phyloP scores from a whole-genome alignment of 2,797 vertebrate species.

The Rhynchonycteris naso region DNA sequence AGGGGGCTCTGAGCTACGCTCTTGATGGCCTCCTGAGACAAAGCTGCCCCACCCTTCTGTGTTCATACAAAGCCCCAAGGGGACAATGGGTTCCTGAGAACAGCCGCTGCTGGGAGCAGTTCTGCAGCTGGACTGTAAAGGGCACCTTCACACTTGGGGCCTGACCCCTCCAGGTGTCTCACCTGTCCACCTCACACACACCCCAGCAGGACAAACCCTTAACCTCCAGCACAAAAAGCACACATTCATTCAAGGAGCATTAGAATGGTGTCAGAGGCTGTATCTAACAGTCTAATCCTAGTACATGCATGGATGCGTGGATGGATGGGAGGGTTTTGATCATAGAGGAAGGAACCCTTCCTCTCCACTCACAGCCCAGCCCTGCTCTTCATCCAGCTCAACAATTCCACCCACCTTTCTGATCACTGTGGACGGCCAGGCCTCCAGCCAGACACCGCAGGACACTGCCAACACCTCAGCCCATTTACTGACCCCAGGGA shows the following conservation, averaged over 20 bases:
- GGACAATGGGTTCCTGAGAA: background rate
- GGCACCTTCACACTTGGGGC: too few species aligned
- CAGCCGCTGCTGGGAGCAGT: background rate
- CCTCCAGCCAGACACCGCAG: background rate
- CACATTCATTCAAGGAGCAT: background rate
- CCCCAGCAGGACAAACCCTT: background rate
- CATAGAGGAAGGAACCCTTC: background rate
- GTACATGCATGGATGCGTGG: background rate
- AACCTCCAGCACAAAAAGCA: background rate
- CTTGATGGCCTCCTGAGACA: background rate
- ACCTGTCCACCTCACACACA: background rate
- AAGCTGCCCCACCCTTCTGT: conserved; percentile 32
- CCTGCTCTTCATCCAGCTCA: background rate
- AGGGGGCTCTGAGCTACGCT: background rate
- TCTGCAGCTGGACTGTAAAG: background rate
- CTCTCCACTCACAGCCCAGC: too few species aligned
- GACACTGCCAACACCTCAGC: background rate
- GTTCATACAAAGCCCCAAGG: background rate
- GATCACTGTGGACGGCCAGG: background rate
- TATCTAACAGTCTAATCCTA: background rate
- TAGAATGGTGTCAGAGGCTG: background rate
- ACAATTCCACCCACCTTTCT: background rate
- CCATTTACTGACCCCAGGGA: background rate
- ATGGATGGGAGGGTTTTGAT: background rate
- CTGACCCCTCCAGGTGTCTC: background rate